Evolutionary conservation across 2,113 vertebrate genomes (phyloP).

Genomic region (Mionectes macconnelli): DNA sequence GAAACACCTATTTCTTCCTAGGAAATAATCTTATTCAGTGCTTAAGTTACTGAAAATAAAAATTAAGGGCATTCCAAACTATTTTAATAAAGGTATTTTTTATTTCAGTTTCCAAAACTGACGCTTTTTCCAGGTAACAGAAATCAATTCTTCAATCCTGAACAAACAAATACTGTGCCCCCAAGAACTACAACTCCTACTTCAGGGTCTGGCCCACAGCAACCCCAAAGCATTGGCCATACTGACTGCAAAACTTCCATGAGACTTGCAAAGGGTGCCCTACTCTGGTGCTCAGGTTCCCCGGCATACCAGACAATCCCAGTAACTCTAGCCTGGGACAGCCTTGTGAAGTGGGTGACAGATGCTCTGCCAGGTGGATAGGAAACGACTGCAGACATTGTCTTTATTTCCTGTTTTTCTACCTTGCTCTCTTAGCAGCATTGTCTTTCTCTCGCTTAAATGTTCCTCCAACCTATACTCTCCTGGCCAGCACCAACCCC

Average conservation of each 20-base stretch:
- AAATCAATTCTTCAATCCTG: not conserved
- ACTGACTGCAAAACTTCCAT: fast-evolving
- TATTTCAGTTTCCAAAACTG: not conserved
- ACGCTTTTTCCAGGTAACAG: not conserved
- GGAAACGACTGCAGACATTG: not conserved
- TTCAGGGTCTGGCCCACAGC: not conserved
- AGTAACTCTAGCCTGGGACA: not conserved
- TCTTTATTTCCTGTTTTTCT: not conserved
- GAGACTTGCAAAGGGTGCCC: not conserved
- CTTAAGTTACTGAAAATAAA: not conserved
- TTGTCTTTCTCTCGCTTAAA: not conserved
- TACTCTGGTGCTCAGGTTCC: not conserved
- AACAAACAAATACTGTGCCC: not conserved
- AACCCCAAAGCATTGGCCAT: not conserved
- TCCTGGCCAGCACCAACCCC: not conserved
- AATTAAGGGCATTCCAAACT: not conserved
- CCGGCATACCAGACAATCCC: not conserved
- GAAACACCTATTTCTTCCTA: not conserved
- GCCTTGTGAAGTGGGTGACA: not conserved
- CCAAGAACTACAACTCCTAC: not conserved
- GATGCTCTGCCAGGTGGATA: not conserved
- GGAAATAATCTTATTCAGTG: not conserved
- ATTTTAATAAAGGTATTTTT: not conserved
- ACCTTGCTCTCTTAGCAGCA: not conserved
- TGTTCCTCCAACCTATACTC: not conserved